A percentile compares a stretch with the other conserved stretches of the same genome.
Conservation (phyloP, 2,113 vertebrate genomes). For the Paralichthys olivaceus region DNA sequence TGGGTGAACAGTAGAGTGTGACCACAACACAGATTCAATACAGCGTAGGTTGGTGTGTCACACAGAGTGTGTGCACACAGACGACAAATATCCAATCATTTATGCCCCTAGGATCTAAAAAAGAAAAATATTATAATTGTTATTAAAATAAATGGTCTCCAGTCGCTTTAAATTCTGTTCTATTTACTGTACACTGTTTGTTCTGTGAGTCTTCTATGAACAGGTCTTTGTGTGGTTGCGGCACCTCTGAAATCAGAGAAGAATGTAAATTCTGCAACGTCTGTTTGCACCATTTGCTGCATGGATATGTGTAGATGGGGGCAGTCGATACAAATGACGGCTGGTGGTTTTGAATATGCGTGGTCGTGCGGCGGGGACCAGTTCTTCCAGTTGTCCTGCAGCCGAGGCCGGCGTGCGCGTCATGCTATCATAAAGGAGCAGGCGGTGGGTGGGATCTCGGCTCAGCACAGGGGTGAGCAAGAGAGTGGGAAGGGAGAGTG, state of each 20-base stretch:
- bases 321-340: constrained; percentile 83
- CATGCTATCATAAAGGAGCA: constrained; percentile 62
- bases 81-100: background rate
- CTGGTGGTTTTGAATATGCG: constrained; percentile 71
- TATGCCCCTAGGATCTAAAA: background rate
- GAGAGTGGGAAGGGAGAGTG: constrained; percentile 43
- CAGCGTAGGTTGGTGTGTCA: background rate
- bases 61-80: constrained; percentile 6
- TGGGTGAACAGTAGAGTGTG: constrained; percentile 66
- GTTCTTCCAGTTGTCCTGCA: constrained; percentile 92
- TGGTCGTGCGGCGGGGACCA: constrained; percentile 87
- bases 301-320: constrained; percentile 86
- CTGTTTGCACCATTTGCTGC: constrained; percentile 52
- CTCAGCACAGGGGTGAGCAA: constrained; percentile 32
- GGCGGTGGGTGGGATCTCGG: constrained; percentile 47
- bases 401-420: constrained; percentile 70
- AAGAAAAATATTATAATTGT: background rate
- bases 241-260: constrained; percentile 55
- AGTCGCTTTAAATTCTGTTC: background rate
- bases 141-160: background rate
- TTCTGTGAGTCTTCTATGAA: constrained; percentile 31
- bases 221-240: constrained; percentile 45
- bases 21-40: constrained; percentile 32
- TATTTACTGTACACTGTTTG: background rate
- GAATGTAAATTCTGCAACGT: constrained; percentile 30